A percentile compares a stretch with the other conserved stretches of the same genome.
Conservation (phyloP, 2,113 vertebrate genomes). For the Beaufortia kweichowensis region DNA sequence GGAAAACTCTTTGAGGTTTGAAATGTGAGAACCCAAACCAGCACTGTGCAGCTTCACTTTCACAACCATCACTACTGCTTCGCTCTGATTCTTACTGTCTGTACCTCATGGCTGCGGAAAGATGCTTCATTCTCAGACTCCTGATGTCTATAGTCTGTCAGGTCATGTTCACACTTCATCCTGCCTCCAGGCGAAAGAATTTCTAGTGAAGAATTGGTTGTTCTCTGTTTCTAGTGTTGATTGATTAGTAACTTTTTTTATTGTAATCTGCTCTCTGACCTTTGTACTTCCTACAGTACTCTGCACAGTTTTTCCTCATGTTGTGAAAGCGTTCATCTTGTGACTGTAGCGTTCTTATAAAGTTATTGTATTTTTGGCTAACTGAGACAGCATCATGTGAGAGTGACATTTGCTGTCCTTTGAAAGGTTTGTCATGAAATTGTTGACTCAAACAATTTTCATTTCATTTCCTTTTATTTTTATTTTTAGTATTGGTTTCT, state of each 20-base stretch:
- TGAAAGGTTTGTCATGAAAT: not conserved
- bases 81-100: not conserved
- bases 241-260: not conserved
- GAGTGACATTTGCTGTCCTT: not conserved
- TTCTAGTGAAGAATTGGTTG: not conserved
- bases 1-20: slow-evolving; percentile 26
- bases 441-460: no score
- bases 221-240: slow-evolving; percentile 2
- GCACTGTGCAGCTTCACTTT: not conserved
- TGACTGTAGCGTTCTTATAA: not conserved
- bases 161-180: slow-evolving; percentile 16
- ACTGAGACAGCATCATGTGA: slow-evolving; percentile 16
- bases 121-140: slow-evolving; percentile 22
- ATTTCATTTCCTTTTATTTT: no score
- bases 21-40: slow-evolving; percentile 22
- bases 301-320: not conserved
- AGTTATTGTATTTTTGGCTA: not conserved
- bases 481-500: no score
- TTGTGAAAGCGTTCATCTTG: slow-evolving; percentile 8
- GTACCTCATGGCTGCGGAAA: slow-evolving; percentile 18
- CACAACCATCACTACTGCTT: not conserved
- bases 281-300: slow-evolving; percentile 16
- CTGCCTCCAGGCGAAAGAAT: not conserved
- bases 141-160: not conserved
- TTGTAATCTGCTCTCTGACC: not conserved